Conservation (phyloP, 2,888 invertebrate species). For the Druceiella hillmani region DNA sequence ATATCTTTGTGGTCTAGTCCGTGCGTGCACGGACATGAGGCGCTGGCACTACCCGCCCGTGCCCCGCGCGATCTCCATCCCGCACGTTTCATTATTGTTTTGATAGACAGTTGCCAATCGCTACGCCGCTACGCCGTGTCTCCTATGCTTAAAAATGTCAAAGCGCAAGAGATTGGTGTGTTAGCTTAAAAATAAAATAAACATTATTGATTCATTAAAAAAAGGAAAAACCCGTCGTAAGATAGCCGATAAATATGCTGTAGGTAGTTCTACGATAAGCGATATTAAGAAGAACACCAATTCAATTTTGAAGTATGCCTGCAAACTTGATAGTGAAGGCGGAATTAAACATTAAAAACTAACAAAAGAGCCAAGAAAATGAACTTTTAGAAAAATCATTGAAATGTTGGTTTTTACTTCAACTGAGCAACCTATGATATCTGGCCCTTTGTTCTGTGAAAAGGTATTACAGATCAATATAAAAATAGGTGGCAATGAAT, state of each 20-base stretch:
- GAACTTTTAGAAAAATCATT: constrained; percentile 25
- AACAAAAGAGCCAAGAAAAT: constrained; percentile 25
- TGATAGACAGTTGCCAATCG: constrained; percentile 2
- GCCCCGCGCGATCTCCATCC: constrained; percentile 1
- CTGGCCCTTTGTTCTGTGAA: constrained; percentile 24
- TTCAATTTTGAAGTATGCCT: constrained; percentile 24
- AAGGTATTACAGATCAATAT: constrained; percentile 24
- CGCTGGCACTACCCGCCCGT: constrained; percentile 7
- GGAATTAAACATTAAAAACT: constrained; percentile 24
- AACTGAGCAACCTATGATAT: no score
- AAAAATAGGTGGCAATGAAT: constrained; percentile 23
- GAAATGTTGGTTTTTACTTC: constrained; percentile 25
- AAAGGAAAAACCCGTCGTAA: constrained; percentile 25
- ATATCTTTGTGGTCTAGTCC: no score
- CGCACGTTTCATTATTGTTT: constrained; percentile 8
- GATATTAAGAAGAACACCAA: constrained; percentile 26
- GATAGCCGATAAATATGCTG: constrained; percentile 26
- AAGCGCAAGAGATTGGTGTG: constrained; percentile 26
- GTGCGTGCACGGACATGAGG: constrained; percentile 6
- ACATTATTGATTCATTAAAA: constrained; percentile 26
- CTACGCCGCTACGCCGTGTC: constrained; percentile 7
- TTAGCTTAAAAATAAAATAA: constrained; percentile 25
- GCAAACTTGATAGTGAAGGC: constrained; percentile 24
- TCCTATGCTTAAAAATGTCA: constrained; percentile 18
- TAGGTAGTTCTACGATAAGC: constrained; percentile 26